Percentiles rank a stretch among this genome's conserved stretches.
Evolutionary conservation across 2,797 vertebrate species (phyloP).

Genomic region (Alfaro cultratus): DNA sequence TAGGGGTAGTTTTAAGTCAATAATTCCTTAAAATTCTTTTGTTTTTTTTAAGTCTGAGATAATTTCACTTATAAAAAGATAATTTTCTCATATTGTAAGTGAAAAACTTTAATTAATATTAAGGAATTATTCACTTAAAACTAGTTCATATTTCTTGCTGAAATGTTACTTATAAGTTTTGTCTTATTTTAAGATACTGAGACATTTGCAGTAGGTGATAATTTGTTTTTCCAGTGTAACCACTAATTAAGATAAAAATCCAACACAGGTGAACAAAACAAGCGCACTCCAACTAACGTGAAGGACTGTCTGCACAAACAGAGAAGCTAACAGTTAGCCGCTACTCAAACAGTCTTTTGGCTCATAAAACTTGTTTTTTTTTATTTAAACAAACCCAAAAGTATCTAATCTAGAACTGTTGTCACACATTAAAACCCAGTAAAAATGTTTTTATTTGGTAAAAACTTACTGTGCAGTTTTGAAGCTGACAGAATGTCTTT

Average conservation of each 20-base stretch:
- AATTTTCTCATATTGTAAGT: too few relatives aligned
- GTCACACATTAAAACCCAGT: not conserved
- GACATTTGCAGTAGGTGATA: too few relatives aligned
- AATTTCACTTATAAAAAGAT: too few relatives aligned
- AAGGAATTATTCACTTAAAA: too few relatives aligned
- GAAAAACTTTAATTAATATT: too few relatives aligned
- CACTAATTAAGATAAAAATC: not conserved
- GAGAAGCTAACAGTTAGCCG: constrained; percentile 20
- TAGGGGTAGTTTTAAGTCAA: too few relatives aligned
- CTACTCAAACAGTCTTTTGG: constrained; percentile 14
- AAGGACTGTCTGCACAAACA: constrained; percentile 67
- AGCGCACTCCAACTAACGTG: constrained; percentile 41
- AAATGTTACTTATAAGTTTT: too few relatives aligned
- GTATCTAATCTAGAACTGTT: not conserved
- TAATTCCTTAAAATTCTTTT: too few relatives aligned
- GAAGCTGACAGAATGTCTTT: constrained; percentile 3
- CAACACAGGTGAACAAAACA: constrained; percentile 13
- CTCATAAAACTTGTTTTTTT: not conserved
- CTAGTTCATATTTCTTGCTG: too few relatives aligned
- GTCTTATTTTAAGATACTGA: too few relatives aligned
- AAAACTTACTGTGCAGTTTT: not conserved
- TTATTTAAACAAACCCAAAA: not conserved
- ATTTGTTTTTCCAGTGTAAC: not conserved
- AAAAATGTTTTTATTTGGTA: not conserved
- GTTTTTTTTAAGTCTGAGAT: too few relatives aligned